These are phyloP conservation scores for Bombyx huttoni DNA, from an alignment of 2,888 invertebrate genomes.

Conservation along the genomic window DNA sequence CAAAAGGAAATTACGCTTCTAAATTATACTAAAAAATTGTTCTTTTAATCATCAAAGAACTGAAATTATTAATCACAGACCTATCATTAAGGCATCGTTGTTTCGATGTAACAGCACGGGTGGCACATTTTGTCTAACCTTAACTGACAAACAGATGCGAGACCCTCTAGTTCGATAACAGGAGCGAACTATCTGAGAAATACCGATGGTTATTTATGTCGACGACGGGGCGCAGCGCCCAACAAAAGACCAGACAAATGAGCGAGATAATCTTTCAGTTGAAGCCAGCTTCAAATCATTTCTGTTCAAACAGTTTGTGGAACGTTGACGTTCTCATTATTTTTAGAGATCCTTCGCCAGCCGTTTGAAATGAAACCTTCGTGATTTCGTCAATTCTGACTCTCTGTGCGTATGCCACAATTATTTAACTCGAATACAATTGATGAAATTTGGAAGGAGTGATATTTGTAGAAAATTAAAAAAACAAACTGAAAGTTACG, in stretches of 20 bases:
- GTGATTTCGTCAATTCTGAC: no score
- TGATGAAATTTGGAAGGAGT: no score
- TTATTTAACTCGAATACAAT: no score
- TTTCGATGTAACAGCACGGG: slow-evolving; percentile 45
- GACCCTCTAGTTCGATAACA: slow-evolving; percentile 48
- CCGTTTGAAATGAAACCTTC: no score
- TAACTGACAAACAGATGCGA: slow-evolving; percentile 63
- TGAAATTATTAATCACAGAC: slow-evolving; percentile 13
- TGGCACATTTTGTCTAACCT: slow-evolving; percentile 46
- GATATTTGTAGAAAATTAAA: no score
- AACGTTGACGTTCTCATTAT: not conserved
- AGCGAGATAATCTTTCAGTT: slow-evolving; percentile 50
- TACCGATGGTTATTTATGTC: slow-evolving; percentile 64
- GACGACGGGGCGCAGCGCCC: slow-evolving; percentile 32
- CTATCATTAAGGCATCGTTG: slow-evolving; percentile 27
- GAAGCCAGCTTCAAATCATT: slow-evolving; percentile 19
- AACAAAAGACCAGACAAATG: slow-evolving; percentile 67
- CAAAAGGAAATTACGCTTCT: no score
- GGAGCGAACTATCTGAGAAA: slow-evolving; percentile 52
- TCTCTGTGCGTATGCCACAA: no score
- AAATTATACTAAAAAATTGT: no score
- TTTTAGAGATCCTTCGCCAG: no score
- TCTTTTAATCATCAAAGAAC: no score
- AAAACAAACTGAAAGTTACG: no score
- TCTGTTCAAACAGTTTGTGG: not conserved